A percentile compares a stretch with the other conserved stretches of the same genome.
phyloP scores from a whole-genome alignment of 1,140 invertebrate genomes.

The Plectus sambesii region DNA sequence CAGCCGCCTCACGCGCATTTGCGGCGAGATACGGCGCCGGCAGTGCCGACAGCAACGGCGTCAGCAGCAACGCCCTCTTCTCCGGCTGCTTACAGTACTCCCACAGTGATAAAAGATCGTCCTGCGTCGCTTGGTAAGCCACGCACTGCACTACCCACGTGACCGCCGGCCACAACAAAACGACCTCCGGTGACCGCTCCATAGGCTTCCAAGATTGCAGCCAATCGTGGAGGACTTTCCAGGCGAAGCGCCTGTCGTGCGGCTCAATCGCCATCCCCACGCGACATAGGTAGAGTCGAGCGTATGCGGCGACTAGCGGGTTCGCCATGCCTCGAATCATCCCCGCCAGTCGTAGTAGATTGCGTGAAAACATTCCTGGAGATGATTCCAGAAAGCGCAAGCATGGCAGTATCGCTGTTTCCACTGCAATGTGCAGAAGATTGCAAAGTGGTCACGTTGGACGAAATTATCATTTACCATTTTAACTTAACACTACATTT shows the following conservation, averaged over 20 bases:
- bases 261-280: conserved; percentile 60
- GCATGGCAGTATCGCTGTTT: conserved; percentile 25
- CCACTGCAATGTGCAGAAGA: no score
- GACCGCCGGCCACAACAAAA: conserved; percentile 69
- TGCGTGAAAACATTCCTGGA: conserved; percentile 56
- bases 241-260: conserved; percentile 59
- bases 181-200: conserved; percentile 60
- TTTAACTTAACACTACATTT: no score
- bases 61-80: conserved; percentile 10
- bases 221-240: conserved; percentile 72
- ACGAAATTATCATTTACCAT: no score
- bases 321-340: conserved; percentile 86
- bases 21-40: conserved; percentile 9
- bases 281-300: conserved; percentile 75
- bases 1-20: conserved; percentile 37
- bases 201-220: conserved; percentile 61
- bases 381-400: conserved; percentile 20
- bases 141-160: conserved; percentile 78
- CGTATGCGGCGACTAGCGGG: conserved; percentile 77
- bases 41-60: conserved; percentile 14
- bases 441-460: no score
- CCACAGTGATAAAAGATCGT: conserved; percentile 22
- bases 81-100: conserved; percentile 17
- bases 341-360: conserved; percentile 61
- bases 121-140: conserved; percentile 54